Evolutionary conservation across 2,113 vertebrate genomes (phyloP), one percentile per base, ranked within the genome.

Genomic region (Natator depressus): DNA sequence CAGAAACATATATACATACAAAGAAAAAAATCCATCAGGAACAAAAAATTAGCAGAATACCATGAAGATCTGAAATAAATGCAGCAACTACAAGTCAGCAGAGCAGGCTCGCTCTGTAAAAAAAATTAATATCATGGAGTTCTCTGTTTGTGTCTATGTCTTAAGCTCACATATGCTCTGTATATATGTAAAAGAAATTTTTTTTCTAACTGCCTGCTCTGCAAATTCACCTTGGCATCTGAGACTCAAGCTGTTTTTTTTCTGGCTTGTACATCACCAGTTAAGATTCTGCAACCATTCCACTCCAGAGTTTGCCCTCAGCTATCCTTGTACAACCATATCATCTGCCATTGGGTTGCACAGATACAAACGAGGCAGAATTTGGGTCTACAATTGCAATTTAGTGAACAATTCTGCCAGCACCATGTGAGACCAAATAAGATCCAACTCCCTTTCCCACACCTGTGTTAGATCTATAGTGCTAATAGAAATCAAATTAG

Each of bases 121-220:
- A 35, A 42, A 75, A 42, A 93, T 49, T 84, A 86, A 78, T n/a
- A n/a, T 16, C 55, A 91, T 20, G 35, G 5, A 84, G 62, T 87
- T 84, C 87, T 69, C 2, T 59, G 75, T 87, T 84, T 93, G 54
- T 1, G 1, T 88, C 57, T 93, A 55, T 94, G 91, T 89, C 90
- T 86, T 89, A 90, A 95, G 46, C 91, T 82, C 93, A 89, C 93
- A 93, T 72, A 89, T 24, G 25, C 22, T 81, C 19, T 80, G 80
- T 19, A 84, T 89, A 91, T 94, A 35, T 80, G 89, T 85, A 83
- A 92, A 96, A 92, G 1, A 35, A 22, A 17, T n/a, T 46, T 82
- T 3, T 93, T 96, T 91, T 88, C 80, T 90, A 88, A 84, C 87
- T n/a, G 59, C 46, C 51, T 76, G 65, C 7, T 50, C 79, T 51